These are phyloP conservation scores for Syngnathus scovelli DNA, from an alignment of 2,113 vertebrate genomes.

Conservation along the genomic window DNA sequence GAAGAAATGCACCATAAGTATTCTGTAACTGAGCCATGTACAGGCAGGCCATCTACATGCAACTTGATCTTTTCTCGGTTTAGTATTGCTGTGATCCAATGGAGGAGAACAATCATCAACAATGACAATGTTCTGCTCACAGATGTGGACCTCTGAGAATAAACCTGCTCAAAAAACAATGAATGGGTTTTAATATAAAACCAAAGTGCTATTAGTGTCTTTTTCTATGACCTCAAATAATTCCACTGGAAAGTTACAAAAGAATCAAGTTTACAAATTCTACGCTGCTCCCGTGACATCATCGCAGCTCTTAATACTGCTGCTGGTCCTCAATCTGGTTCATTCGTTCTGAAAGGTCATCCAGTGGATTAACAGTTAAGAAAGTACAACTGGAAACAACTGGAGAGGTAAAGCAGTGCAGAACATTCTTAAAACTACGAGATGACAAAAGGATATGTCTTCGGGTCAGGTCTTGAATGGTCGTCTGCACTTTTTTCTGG, in stretches of 20 bases:
- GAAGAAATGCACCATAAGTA: neutral
- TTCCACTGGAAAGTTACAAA: neutral
- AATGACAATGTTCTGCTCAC: slow-evolving; percentile 28
- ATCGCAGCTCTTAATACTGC: slow-evolving; percentile 49
- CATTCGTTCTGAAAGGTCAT: slow-evolving; percentile 79
- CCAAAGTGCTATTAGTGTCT: neutral
- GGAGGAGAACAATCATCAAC: slow-evolving; percentile 23
- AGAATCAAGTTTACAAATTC: neutral
- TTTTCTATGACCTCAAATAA: neutral
- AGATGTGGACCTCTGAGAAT: slow-evolving; percentile 15
- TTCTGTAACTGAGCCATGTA: slow-evolving; percentile 14
- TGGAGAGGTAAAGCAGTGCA: neutral
- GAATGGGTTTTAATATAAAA: slow-evolving; percentile 13
- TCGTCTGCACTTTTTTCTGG: slow-evolving; percentile 79
- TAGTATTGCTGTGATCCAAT: slow-evolving; percentile 16
- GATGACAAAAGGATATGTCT: slow-evolving; percentile 87
- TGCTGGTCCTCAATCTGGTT: slow-evolving; percentile 67
- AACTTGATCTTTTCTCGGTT: slow-evolving; percentile 14
- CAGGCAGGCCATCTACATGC: slow-evolving; percentile 6
- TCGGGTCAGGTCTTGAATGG: slow-evolving; percentile 76
- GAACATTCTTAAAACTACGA: neutral
- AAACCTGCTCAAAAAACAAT: neutral
- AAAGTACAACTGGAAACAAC: slow-evolving; percentile 18
- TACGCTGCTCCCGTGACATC: neutral
- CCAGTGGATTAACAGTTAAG: slow-evolving; percentile 81